A percentile compares a stretch with the other conserved stretches of the same genome.
phyloP scores from a whole-genome alignment of 1,140 invertebrate species.

The Grapholita molesta region DNA sequence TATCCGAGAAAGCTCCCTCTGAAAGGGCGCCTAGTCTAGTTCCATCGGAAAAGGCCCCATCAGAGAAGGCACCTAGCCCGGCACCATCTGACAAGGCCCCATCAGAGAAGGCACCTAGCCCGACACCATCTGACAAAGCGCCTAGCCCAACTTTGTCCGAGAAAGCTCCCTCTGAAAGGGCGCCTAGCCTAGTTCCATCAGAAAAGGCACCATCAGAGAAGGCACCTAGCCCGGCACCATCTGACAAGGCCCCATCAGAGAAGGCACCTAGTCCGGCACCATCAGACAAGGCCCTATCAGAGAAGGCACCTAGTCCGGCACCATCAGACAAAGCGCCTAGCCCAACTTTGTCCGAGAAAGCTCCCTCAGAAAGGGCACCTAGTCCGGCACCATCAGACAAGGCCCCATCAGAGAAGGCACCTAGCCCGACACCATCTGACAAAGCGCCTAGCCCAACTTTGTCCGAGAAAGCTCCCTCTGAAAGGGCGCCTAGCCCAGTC shows the following conservation, averaged over 20 bases:
- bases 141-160: not conserved
- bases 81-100: not conserved
- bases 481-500: not conserved
- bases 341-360: slow-evolving; percentile 4
- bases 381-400: not conserved
- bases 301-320: slow-evolving; percentile 13
- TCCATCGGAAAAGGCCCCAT: not conserved
- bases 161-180: not conserved
- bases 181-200: not conserved
- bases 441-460: not conserved
- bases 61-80: slow-evolving; percentile 10
- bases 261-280: not conserved
- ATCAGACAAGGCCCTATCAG: slow-evolving; percentile 1
- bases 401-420: not conserved
- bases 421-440: not conserved
- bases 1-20: not conserved
- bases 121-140: not conserved
- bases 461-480: not conserved
- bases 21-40: not conserved
- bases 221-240: not conserved
- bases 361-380: not conserved
- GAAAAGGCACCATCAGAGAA: not conserved
- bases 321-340: slow-evolving; percentile 21
- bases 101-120: slow-evolving; percentile 8
- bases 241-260: not conserved